Evolutionary conservation across 2,113 vertebrate species (phyloP).

Genomic region (Synodontis membranacea): DNA sequence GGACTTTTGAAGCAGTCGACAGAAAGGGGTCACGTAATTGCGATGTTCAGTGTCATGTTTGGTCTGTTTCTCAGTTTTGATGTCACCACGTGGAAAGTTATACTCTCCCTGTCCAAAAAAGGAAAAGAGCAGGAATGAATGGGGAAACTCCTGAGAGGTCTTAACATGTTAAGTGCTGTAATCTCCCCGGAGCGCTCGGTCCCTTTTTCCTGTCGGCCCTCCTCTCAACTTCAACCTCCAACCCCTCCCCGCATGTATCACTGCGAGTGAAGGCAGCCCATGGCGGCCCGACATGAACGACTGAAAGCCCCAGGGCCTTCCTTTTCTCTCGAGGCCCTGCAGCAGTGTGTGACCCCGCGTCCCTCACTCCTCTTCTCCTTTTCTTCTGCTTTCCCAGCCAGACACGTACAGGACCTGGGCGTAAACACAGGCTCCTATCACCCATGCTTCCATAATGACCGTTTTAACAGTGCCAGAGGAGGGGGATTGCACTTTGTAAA

Average conservation of each 20-base stretch:
- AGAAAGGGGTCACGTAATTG: slow-evolving; percentile 75
- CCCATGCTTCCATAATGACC: slow-evolving; percentile 87
- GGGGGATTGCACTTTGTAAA: slow-evolving; percentile 87
- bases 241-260: slow-evolving; percentile 86
- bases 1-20: slow-evolving; percentile 59
- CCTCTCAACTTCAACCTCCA: slow-evolving; percentile 91
- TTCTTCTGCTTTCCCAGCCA: slow-evolving; percentile 5
- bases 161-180: slow-evolving; percentile 80
- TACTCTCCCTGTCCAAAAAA: slow-evolving; percentile 58
- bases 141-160: slow-evolving; percentile 76
- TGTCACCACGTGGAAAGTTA: slow-evolving; percentile 67
- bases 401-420: slow-evolving; percentile 61
- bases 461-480: slow-evolving; percentile 76
- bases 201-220: slow-evolving; percentile 85
- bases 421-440: slow-evolving; percentile 79
- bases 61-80: slow-evolving; percentile 64
- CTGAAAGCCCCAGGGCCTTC: slow-evolving; percentile 77
- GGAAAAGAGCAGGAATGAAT: slow-evolving; percentile 55
- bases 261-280: slow-evolving; percentile 80
- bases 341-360: slow-evolving; percentile 43
- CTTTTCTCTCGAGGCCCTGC: slow-evolving; percentile 72
- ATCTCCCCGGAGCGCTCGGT: slow-evolving; percentile 82
- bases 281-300: slow-evolving; percentile 77
- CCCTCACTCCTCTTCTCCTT: background rate
- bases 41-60: slow-evolving; percentile 75